A percentile compares a stretch with the other conserved stretches of the same genome.
Evolutionary conservation across 2,113 vertebrate species (phyloP).

Genomic region (Nothobranchius kuhntae): DNA sequence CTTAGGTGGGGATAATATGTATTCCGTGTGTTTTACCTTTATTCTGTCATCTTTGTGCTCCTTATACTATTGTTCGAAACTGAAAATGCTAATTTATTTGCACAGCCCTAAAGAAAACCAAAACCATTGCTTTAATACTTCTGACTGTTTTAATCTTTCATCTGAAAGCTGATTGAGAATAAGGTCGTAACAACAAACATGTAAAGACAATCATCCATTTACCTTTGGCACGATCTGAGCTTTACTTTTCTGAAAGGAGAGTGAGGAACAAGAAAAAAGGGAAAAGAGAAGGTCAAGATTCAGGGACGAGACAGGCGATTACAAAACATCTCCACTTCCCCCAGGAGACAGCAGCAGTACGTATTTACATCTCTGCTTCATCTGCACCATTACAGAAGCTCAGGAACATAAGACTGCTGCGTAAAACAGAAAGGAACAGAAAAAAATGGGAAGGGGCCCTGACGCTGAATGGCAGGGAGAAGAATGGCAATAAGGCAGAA

Average conservation of each 20-base stretch:
- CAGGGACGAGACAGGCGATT: slow-evolving; percentile 40
- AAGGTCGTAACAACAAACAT: not conserved
- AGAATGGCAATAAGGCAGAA: slow-evolving; percentile 66
- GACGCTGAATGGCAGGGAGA: slow-evolving; percentile 48
- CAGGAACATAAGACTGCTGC: slow-evolving; percentile 31
- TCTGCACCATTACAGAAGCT: slow-evolving; percentile 28
- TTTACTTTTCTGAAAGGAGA: slow-evolving; percentile 25
- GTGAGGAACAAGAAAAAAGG: slow-evolving; percentile 44
- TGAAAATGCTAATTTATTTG: too few species aligned
- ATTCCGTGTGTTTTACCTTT: too few species aligned
- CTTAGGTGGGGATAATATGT: too few species aligned
- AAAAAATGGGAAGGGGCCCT: slow-evolving; percentile 19
- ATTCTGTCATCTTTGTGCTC: too few species aligned
- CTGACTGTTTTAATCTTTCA: too few species aligned
- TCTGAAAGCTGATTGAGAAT: too few species aligned
- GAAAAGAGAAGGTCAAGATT: slow-evolving; percentile 57
- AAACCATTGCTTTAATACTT: too few species aligned
- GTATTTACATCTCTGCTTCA: slow-evolving; percentile 45
- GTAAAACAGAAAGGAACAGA: slow-evolving; percentile 13
- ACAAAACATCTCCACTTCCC: slow-evolving; percentile 37
- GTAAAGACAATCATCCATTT: slow-evolving; percentile 12
- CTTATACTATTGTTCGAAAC: too few species aligned
- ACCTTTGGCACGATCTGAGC: slow-evolving; percentile 14
- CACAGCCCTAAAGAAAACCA: too few species aligned
- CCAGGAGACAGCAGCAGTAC: slow-evolving; percentile 40